Percentiles rank a stretch among this genome's conserved stretches.
These are phyloP conservation scores for Drosophila pachea DNA, from an alignment of 1,140 invertebrate genomes.

Conservation along the genomic window DNA sequence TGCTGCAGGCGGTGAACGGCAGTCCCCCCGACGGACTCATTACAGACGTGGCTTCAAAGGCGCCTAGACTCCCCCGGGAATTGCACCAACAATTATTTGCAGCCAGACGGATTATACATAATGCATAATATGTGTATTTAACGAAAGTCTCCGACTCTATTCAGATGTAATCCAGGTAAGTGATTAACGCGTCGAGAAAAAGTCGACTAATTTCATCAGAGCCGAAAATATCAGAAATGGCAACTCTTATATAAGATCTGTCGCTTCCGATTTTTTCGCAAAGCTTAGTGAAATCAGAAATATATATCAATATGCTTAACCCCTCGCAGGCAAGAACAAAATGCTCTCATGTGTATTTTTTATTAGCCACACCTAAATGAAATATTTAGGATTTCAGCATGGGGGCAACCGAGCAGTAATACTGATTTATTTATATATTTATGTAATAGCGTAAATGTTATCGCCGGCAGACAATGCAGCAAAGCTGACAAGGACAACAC, in stretches of 20 bases:
- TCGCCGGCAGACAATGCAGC: constrained; percentile 60
- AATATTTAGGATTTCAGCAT: constrained; percentile 56
- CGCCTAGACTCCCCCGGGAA: constrained; percentile 54
- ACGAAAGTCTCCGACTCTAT: constrained; percentile 27
- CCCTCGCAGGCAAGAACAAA: neutral
- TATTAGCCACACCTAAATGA: constrained; percentile 39
- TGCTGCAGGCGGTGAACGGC: neutral
- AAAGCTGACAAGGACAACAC: constrained; percentile 34
- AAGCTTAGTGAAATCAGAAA: too few relatives aligned
- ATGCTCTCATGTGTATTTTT: constrained; percentile 27
- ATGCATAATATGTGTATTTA: constrained; percentile 46
- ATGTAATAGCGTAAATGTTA: constrained; percentile 74
- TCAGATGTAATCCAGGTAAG: too few relatives aligned
- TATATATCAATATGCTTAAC: too few relatives aligned
- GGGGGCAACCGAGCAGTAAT: constrained; percentile 51
- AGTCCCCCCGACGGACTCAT: neutral
- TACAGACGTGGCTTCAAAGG: constrained; percentile 31
- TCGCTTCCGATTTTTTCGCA: too few relatives aligned
- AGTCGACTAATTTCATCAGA: too few relatives aligned
- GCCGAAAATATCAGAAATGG: too few relatives aligned
- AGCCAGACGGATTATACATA: constrained; percentile 60
- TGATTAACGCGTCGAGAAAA: too few relatives aligned
- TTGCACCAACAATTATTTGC: constrained; percentile 44
- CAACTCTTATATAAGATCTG: too few relatives aligned
- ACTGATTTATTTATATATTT: constrained; percentile 76